Conservation (phyloP, 2,113 vertebrate species). For the Telmatochromis sp. region DNA sequence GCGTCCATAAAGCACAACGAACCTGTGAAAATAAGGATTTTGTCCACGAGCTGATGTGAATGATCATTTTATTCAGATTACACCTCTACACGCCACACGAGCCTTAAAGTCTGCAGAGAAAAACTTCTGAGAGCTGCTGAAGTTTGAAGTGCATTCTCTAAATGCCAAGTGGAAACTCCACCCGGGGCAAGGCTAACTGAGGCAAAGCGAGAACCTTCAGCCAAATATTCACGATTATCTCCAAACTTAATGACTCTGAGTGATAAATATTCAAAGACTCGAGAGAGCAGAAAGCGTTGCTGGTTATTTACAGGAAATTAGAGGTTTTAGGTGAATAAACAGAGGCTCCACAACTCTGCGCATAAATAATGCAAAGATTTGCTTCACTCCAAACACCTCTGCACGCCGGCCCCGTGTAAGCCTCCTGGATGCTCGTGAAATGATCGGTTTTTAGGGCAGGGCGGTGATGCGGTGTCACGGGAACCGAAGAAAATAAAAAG, state of each 20-base stretch:
- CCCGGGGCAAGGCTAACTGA: background rate
- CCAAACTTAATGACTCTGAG: background rate
- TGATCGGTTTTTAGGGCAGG: background rate
- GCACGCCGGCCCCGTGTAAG: background rate
- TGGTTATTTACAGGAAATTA: background rate
- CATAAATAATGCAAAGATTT: background rate
- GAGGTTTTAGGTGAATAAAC: background rate
- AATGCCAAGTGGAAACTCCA: background rate
- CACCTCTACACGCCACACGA: background rate
- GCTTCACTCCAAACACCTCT: background rate
- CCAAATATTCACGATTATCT: background rate
- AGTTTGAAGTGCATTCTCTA: background rate
- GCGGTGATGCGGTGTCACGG: too few species aligned
- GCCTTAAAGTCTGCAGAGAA: background rate
- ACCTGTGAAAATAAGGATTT: background rate
- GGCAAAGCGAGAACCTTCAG: background rate
- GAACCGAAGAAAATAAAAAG: background rate
- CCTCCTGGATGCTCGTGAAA: background rate
- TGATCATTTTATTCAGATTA: background rate
- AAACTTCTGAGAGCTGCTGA: background rate
- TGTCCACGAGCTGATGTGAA: fast-evolving
- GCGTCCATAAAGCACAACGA: fast-evolving
- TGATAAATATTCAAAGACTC: background rate
- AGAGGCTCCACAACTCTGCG: background rate
- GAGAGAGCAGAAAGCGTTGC: background rate